Evolutionary conservation across 2,113 vertebrate genomes (phyloP).

Genomic region (human (Homo sapiens)): DNA sequence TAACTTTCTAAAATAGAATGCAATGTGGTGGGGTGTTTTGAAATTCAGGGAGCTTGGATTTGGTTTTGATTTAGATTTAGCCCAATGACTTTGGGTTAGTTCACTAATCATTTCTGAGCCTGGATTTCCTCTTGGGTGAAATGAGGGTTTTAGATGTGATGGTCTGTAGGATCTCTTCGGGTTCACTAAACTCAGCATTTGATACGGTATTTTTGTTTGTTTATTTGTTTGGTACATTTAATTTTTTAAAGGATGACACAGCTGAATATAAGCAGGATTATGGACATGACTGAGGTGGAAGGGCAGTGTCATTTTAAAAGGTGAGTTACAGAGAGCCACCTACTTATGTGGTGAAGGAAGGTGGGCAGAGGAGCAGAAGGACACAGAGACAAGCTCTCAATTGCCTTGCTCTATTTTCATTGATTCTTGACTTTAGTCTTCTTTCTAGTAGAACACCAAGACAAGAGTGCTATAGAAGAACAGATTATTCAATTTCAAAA

Average conservation of each 20-base stretch:
- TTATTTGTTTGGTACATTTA: background rate
- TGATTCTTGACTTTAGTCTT: background rate
- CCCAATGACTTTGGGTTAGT: background rate
- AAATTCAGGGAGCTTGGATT: background rate
- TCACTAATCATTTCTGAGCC: background rate
- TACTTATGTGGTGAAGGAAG: background rate
- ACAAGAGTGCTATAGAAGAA: background rate
- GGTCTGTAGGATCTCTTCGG: background rate
- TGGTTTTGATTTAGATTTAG: constrained; percentile 18
- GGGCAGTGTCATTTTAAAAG: background rate
- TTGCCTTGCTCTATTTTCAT: background rate
- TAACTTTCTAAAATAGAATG: background rate
- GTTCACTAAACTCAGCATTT: background rate
- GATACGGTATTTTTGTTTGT: constrained; percentile 14
- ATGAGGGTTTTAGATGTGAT: background rate
- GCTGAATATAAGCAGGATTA: background rate
- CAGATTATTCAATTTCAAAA: background rate
- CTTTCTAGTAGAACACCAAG: background rate
- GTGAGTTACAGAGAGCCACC: background rate
- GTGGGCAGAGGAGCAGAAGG: background rate
- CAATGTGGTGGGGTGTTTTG: background rate
- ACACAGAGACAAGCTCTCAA: background rate
- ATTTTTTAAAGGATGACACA: background rate
- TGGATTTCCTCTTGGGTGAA: background rate
- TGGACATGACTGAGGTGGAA: background rate